phyloP scores from a whole-genome alignment of 2,113 vertebrate species.

The Phaethon lepturus region DNA sequence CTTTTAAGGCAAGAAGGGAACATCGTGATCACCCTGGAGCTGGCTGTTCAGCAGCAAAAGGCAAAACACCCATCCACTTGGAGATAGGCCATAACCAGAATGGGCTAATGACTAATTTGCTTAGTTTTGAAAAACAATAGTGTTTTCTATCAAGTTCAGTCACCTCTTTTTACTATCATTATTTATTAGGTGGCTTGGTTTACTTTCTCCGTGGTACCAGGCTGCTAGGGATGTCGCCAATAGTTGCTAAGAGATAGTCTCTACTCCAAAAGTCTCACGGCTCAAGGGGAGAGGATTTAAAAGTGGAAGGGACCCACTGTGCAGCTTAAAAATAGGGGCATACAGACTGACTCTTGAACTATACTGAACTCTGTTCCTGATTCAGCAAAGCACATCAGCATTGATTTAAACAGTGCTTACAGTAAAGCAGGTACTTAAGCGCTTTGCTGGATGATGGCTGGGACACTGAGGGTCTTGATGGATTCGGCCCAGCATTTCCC shows the following conservation, averaged over 20 bases:
- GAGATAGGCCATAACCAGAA: fast-evolving
- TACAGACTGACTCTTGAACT: neutral
- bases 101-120: neutral
- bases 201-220: neutral
- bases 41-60: neutral
- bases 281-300: neutral
- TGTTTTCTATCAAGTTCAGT: neutral
- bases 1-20: neutral
- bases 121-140: fast-evolving
- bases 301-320: neutral
- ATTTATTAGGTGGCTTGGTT: neutral
- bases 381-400: neutral
- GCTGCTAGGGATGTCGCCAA: neutral
- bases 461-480: neutral
- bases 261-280: neutral
- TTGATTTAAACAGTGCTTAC: neutral
- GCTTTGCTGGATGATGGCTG: neutral
- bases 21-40: neutral
- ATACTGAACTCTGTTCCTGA: neutral
- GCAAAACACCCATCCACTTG: neutral
- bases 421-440: neutral
- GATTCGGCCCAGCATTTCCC: slow-evolving; percentile 3
- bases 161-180: too few species aligned
- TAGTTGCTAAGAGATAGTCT: neutral
- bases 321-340: neutral